Conservation (phyloP, 2,113 vertebrate species). For the Lepus timidus region DNA sequence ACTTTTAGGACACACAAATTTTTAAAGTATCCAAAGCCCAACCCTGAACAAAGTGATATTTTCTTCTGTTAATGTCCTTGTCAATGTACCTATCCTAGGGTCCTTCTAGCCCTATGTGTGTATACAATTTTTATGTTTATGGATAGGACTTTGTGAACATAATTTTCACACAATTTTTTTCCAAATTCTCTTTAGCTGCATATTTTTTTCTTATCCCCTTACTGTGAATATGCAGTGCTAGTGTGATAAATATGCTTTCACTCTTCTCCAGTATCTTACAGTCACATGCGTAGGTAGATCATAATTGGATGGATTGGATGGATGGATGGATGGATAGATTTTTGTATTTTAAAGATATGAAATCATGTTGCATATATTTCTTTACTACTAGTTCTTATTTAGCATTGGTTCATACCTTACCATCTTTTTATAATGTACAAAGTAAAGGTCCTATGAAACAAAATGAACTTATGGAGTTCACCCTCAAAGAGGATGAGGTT, state of each 20-base stretch:
- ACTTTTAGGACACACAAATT: background rate
- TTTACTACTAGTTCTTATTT: constrained; percentile 1
- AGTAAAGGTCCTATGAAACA: background rate
- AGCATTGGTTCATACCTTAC: background rate
- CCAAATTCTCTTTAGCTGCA: background rate
- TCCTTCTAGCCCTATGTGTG: background rate
- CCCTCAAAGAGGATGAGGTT: background rate
- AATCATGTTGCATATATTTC: background rate
- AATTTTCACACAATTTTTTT: constrained; percentile 33
- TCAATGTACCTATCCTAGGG: background rate
- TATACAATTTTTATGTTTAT: constrained; percentile 2
- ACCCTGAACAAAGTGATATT: background rate
- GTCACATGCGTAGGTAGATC: background rate
- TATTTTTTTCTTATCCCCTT: background rate
- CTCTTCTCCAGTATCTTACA: background rate
- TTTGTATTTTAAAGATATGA: constrained; percentile 46
- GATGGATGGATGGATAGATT: background rate
- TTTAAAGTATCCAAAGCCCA: background rate
- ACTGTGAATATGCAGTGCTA: background rate
- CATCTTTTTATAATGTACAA: constrained; percentile 41
- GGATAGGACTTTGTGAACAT: background rate
- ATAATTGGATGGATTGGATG: no score
- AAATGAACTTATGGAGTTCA: background rate
- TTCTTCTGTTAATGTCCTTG: background rate
- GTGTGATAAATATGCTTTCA: background rate